phyloP scores from a whole-genome alignment of 2,888 invertebrate genomes.

The Pandemis corylana region DNA sequence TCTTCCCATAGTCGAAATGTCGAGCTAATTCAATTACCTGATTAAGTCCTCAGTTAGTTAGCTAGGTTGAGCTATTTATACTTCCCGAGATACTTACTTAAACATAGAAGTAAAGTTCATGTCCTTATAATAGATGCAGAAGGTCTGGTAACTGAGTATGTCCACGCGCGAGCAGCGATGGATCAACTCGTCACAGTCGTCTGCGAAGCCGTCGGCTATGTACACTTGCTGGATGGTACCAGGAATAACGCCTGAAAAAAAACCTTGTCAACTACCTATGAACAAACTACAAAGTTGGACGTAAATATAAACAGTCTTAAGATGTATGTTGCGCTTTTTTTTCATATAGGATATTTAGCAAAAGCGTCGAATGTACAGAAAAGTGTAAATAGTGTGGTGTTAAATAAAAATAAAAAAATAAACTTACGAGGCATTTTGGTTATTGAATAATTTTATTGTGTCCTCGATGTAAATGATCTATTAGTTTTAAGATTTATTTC shows the following conservation, averaged over 20 bases:
- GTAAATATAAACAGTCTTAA: too few species aligned
- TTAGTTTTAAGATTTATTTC: background rate
- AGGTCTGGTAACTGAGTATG: slow-evolving; percentile 62
- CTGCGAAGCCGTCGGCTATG: slow-evolving; percentile 72
- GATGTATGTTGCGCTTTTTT: background rate
- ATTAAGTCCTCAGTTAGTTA: too few species aligned
- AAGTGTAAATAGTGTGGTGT: too few species aligned
- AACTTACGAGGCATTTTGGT: slow-evolving; percentile 31
- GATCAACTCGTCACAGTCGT: slow-evolving; percentile 72
- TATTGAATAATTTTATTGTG: background rate
- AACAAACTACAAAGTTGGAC: too few species aligned
- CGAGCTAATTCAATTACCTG: too few species aligned
- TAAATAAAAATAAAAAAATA: too few species aligned
- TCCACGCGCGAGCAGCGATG: slow-evolving; percentile 58
- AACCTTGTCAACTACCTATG: background rate
- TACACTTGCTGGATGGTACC: slow-evolving; percentile 50
- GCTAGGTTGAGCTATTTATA: too few species aligned
- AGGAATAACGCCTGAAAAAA: slow-evolving; percentile 6
- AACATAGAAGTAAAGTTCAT: slow-evolving; percentile 67
- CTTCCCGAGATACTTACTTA: slow-evolving; percentile 58
- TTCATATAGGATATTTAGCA: background rate
- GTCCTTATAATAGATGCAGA: slow-evolving; percentile 67
- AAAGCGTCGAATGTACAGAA: background rate
- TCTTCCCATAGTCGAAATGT: too few species aligned
- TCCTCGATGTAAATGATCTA: background rate